phyloP scores from a whole-genome alignment of 2,113 vertebrate species.

The Pterocles orientalis region DNA sequence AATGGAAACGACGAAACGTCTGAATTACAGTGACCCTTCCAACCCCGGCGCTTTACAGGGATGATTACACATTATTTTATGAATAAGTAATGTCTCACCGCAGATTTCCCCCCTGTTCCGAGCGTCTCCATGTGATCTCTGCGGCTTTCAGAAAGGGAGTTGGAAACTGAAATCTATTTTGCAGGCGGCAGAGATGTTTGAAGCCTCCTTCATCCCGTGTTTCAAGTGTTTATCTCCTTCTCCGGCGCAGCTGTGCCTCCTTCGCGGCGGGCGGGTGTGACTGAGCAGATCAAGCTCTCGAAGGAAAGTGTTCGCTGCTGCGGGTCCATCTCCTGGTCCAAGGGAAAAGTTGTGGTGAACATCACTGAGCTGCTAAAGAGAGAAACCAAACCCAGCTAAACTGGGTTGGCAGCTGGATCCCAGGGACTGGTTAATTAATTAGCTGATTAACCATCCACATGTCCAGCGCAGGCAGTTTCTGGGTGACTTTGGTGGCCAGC shows the following conservation, averaged over 20 bases:
- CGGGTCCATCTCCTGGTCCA: neutral
- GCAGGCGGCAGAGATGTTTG: slow-evolving; percentile 33
- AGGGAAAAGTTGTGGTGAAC: neutral
- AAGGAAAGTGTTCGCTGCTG: neutral
- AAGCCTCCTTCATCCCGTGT: neutral
- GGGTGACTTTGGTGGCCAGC: accelerated
- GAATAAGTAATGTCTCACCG: neutral
- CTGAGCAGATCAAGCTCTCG: neutral
- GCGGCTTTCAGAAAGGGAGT: neutral
- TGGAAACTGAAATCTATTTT: neutral
- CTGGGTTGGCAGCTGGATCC: neutral
- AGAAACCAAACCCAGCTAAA: neutral
- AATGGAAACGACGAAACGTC: neutral
- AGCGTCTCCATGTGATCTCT: neutral
- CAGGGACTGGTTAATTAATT: neutral
- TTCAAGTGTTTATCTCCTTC: slow-evolving; percentile 46
- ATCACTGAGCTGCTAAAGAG: neutral
- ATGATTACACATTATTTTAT: neutral
- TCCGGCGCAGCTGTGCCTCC: neutral
- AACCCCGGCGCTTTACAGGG: neutral
- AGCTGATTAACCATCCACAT: neutral
- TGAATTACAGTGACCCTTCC: neutral
- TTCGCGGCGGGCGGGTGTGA: neutral
- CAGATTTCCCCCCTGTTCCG: neutral
- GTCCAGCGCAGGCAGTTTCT: accelerated